Percentiles rank a stretch among this genome's conserved stretches.
Conservation (phyloP, 2,797 vertebrate genomes). For the Peromyscus aztecus region DNA sequence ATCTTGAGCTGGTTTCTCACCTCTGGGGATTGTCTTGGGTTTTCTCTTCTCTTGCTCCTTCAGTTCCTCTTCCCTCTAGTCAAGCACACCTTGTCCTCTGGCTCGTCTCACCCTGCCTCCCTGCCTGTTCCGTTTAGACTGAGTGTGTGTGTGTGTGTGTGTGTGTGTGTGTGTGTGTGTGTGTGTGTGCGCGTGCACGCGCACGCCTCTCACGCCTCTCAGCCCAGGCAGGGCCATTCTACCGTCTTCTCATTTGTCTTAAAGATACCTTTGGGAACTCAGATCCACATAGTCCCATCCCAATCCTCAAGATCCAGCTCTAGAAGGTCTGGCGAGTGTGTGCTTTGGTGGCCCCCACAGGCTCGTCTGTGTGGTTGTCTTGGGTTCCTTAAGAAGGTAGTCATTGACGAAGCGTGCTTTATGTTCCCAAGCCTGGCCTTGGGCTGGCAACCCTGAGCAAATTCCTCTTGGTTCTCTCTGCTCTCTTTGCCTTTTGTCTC, state of each 20-base stretch:
- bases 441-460: conserved; percentile 66
- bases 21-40: not conserved
- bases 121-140: conserved; percentile 70
- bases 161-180: too few species aligned
- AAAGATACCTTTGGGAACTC: conserved; percentile 77
- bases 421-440: conserved; percentile 54
- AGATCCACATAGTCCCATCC: conserved; percentile 36
- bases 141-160: not conserved
- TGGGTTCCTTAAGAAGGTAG: conserved; percentile 69
- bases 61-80: conserved; percentile 52
- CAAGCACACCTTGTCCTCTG: conserved; percentile 74
- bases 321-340: conserved; percentile 36
- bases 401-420: conserved; percentile 66
- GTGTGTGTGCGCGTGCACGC: too few species aligned
- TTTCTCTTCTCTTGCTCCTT: conserved; percentile 47
- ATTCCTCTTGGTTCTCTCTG: conserved; percentile 9
- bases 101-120: conserved; percentile 66
- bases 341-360: conserved; percentile 66
- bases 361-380: conserved; percentile 73
- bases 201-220: conserved; percentile 42
- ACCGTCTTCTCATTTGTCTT: conserved; percentile 75
- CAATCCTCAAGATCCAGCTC: conserved; percentile 25
- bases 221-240: conserved; percentile 75
- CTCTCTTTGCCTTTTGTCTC: conserved; percentile 27
- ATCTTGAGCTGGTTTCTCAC: not conserved